Evolutionary conservation across 2,888 invertebrate species (phyloP).

Genomic region (Luperina nickerlii): DNA sequence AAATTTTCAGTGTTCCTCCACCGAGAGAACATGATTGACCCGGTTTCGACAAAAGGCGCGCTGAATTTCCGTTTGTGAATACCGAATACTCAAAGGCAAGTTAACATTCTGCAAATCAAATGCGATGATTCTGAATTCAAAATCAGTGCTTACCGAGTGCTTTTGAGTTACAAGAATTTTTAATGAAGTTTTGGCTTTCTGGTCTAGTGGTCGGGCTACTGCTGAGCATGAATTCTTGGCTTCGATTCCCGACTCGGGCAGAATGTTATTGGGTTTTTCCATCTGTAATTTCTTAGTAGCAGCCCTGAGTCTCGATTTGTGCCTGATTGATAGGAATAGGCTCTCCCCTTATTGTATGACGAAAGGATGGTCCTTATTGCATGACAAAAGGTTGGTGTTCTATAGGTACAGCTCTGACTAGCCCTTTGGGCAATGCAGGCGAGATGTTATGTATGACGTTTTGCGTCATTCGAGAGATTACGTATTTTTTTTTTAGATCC

Average conservation of each 20-base stretch:
- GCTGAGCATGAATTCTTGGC: no score
- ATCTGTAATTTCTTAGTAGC: no score
- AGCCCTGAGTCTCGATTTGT: no score
- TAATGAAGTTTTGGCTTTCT: not conserved
- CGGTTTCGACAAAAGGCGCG: constrained; percentile 40
- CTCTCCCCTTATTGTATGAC: no score
- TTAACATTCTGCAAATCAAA: constrained; percentile 28
- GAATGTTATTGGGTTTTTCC: no score
- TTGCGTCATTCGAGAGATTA: not conserved
- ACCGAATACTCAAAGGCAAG: constrained; percentile 16
- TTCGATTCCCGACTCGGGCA: no score
- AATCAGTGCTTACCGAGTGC: constrained; percentile 3
- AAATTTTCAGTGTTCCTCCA: not conserved
- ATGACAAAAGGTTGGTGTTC: no score
- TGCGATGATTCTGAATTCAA: not conserved
- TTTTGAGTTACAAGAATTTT: not conserved
- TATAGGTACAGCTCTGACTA: no score
- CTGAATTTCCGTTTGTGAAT: constrained; percentile 29
- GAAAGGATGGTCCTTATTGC: no score
- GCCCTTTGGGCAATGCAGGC: no score
- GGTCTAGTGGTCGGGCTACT: no score
- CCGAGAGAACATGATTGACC: constrained; percentile 48
- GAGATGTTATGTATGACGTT: not conserved
- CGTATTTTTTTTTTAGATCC: not conserved
- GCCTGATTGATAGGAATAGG: no score